These are phyloP conservation scores for Actinia tenebrosa DNA, from an alignment of 64 coral and sea anemone genomes.

Conservation along the genomic window DNA sequence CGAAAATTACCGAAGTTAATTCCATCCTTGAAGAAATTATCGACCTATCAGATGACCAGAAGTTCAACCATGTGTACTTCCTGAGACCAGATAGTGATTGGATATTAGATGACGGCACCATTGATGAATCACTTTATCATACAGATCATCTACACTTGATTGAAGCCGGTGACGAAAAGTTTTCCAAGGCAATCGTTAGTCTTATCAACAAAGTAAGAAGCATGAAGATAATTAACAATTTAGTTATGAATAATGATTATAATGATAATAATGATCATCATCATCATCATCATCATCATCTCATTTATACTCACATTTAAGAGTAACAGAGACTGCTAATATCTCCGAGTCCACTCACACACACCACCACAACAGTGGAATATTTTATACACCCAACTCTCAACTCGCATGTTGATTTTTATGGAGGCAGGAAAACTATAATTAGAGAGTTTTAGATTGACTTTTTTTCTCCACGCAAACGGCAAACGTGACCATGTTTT, in stretches of 20 bases:
- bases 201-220: slow-evolving; percentile 41
- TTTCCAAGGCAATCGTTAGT: slow-evolving; percentile 63
- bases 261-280: neutral
- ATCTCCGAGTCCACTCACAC: no score
- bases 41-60: slow-evolving; percentile 76
- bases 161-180: slow-evolving; percentile 86
- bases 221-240: neutral
- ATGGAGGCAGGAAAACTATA: no score
- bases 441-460: no score
- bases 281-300: neutral
- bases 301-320: neutral
- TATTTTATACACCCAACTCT: no score
- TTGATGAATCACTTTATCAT: slow-evolving; percentile 69
- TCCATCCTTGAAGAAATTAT: slow-evolving; percentile 72
- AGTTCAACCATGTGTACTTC: slow-evolving; percentile 70
- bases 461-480: no score
- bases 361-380: no score
- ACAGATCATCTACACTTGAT: slow-evolving; percentile 85
- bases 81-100: slow-evolving; percentile 83
- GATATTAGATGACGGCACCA: slow-evolving; percentile 53
- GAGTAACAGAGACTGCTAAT: no score
- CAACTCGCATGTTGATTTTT: no score
- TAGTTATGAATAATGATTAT: neutral
- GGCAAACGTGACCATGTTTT: no score
- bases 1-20: slow-evolving; percentile 76